Evolutionary conservation across 2,888 invertebrate genomes (phyloP).

Genomic region (Eupithecia inturbata): DNA sequence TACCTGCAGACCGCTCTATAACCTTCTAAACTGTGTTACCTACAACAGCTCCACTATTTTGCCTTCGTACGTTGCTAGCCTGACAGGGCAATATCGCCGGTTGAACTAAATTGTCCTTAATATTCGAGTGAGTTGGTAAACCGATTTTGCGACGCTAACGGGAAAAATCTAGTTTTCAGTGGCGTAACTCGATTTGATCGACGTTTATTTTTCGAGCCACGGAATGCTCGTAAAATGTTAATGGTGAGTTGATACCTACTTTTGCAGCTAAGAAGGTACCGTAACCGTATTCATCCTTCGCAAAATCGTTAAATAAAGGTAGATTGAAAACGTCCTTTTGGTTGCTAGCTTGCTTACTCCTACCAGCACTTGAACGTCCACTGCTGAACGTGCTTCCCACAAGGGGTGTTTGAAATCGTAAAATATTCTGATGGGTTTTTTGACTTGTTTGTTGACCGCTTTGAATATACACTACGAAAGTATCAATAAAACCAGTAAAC

Average conservation of each 20-base stretch:
- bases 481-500: background rate
- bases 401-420: background rate
- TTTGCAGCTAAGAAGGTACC: background rate
- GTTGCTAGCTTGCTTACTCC: too few relatives aligned
- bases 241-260: too few relatives aligned
- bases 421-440: background rate
- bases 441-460: background rate
- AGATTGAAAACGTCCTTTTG: background rate
- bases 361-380: too few relatives aligned
- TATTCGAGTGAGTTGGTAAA: slow-evolving; percentile 27
- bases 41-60: background rate
- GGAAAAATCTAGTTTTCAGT: slow-evolving; percentile 26
- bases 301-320: background rate
- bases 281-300: background rate
- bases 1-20: background rate
- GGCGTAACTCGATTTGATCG: background rate
- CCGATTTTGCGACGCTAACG: slow-evolving; percentile 22
- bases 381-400: too few relatives aligned
- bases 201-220: background rate
- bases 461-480: background rate
- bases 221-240: background rate
- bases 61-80: slow-evolving; percentile 1
- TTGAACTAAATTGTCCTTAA: slow-evolving; percentile 35
- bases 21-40: background rate
- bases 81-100: slow-evolving; percentile 36